These are phyloP conservation scores for Ceriagrion tenellum DNA, from an alignment of 2,888 invertebrate species.

Conservation along the genomic window DNA sequence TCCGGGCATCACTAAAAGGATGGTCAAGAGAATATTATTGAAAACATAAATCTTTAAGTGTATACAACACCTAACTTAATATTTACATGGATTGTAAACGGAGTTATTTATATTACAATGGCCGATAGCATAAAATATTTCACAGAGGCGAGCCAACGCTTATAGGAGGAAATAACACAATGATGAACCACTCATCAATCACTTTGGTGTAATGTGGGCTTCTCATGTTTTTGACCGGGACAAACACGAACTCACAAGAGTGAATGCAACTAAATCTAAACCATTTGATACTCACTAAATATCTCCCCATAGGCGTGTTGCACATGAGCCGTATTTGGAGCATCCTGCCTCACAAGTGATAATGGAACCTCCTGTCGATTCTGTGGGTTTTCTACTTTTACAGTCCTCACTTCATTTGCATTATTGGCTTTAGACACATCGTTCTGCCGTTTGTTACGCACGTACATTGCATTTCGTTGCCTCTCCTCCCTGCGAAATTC, in stretches of 20 bases:
- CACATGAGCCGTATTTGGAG: conserved; percentile 34
- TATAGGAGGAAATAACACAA: neutral
- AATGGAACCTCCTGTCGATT: conserved; percentile 40
- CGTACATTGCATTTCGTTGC: conserved; percentile 57
- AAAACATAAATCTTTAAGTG: neutral
- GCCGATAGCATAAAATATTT: neutral
- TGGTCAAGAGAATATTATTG: conserved; percentile 3
- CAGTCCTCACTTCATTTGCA: neutral
- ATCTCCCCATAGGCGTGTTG: conserved; percentile 54
- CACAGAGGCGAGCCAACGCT: neutral
- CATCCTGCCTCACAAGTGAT: conserved; percentile 56
- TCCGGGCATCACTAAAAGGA: conserved; percentile 59
- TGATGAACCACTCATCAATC: neutral
- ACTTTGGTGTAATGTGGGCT: neutral
- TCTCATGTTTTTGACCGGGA: neutral
- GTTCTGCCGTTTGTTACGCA: conserved; percentile 46
- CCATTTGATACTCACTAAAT: conserved; percentile 50
- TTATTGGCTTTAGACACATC: neutral
- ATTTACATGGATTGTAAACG: neutral
- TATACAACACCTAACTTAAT: neutral
- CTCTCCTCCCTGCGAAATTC: conserved; percentile 56
- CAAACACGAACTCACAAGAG: neutral
- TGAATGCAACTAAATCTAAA: neutral
- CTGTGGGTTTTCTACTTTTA: conserved; percentile 42
- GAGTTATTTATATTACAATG: neutral